Conservation (phyloP, 2,888 invertebrate genomes). For the Ashinkailepas kermadecensis region DNA sequence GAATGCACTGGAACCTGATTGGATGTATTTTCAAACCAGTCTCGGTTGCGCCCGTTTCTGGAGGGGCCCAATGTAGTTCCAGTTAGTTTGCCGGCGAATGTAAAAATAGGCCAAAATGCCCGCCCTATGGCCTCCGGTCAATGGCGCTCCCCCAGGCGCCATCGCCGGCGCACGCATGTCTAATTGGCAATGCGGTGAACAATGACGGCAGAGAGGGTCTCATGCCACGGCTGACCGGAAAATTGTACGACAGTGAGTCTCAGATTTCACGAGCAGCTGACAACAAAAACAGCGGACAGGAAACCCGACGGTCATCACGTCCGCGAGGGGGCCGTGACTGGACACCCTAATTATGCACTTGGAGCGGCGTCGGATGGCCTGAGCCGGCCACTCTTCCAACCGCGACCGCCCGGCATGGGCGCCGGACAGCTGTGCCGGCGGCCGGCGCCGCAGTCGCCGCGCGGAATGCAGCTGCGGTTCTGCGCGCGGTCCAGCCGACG, state of each 20-base stretch:
- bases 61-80: no score
- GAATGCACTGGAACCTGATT: neutral
- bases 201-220: neutral
- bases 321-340: neutral
- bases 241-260: slow-evolving; percentile 9
- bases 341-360: neutral
- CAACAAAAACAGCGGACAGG: slow-evolving; percentile 8
- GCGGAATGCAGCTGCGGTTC: neutral
- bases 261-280: neutral
- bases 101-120: no score
- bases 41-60: no score
- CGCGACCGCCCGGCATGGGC: no score
- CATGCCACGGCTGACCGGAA: neutral
- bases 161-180: neutral
- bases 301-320: neutral
- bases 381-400: neutral
- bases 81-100: no score
- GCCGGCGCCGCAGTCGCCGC: neutral
- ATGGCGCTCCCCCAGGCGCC: no score
- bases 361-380: neutral
- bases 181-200: neutral
- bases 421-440: neutral
- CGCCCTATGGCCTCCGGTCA: no score
- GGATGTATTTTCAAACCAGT: no score
- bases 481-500: neutral